These are phyloP conservation scores for Drosophila antonietae DNA, from an alignment of 2,888 invertebrate species.

Conservation along the genomic window DNA sequence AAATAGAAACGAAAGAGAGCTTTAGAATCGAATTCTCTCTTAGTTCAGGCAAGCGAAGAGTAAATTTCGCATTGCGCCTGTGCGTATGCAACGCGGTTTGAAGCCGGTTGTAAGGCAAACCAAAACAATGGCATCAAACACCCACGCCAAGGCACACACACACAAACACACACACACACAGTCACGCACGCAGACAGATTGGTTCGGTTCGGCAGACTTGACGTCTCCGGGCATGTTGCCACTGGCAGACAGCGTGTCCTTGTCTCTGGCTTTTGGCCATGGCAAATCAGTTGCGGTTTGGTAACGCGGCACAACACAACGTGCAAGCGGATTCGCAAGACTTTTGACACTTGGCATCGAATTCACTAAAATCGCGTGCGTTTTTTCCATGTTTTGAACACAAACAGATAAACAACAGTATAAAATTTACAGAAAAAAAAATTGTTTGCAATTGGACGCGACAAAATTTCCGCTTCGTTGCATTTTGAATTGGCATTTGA, in stretches of 20 bases:
- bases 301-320: conserved; percentile 76
- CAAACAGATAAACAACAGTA: conserved; percentile 23
- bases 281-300: conserved; percentile 82
- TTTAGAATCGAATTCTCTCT: conserved; percentile 32
- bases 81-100: conserved; percentile 76
- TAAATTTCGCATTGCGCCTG: conserved; percentile 60
- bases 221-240: conserved; percentile 52
- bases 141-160: conserved; percentile 33
- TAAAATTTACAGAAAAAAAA: conserved; percentile 4
- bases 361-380: conserved; percentile 32
- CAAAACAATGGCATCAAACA: conserved; percentile 62
- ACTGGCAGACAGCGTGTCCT: conserved; percentile 66
- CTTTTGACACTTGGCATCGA: conserved; percentile 10
- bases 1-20: conserved; percentile 55
- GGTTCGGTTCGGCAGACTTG: conserved; percentile 64
- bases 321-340: conserved; percentile 52
- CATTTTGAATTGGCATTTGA: conserved; percentile 53
- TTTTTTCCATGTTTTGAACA: conserved; percentile 31
- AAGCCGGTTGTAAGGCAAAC: conserved; percentile 61
- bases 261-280: conserved; percentile 28
- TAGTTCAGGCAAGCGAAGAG: conserved; percentile 47
- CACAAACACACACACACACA: conserved; percentile 35
- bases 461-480: conserved; percentile 69
- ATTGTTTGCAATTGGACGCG: conserved; percentile 48
- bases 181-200: conserved; percentile 5